Evolutionary conservation across 1,140 invertebrate species (phyloP).

Genomic region (Drosophila elegans): DNA sequence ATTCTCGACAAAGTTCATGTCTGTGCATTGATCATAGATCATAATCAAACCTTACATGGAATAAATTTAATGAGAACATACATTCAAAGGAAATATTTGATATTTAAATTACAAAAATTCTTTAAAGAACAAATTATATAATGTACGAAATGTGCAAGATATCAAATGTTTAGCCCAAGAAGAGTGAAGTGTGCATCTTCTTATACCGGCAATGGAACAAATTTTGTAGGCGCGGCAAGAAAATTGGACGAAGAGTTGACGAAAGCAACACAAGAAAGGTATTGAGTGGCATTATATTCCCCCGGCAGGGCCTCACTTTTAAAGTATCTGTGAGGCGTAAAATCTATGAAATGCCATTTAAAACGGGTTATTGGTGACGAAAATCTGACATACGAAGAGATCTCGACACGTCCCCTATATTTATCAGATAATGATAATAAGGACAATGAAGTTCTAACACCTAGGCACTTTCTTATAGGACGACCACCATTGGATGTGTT

Average conservation of each 20-base stretch:
- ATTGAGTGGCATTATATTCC: constrained; percentile 8
- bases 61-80: constrained; percentile 1
- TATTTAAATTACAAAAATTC: too few relatives aligned
- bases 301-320: neutral
- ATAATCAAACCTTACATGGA: neutral
- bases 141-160: too few relatives aligned
- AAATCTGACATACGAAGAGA: constrained; percentile 1
- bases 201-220: neutral
- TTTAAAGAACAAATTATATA: too few relatives aligned
- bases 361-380: constrained; percentile 4
- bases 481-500: neutral
- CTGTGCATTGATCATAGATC: neutral
- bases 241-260: constrained; percentile 1
- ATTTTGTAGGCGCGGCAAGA: neutral
- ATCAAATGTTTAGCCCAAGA: neutral
- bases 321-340: constrained; percentile 15
- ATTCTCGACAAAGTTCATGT: neutral
- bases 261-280: neutral
- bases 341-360: constrained; percentile 12
- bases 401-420: constrained; percentile 1
- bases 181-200: constrained; percentile 1
- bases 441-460: neutral
- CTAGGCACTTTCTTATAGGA: constrained; percentile 5
- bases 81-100: neutral
- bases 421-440: neutral